A percentile compares a stretch with the other conserved stretches of the same genome.
phyloP scores from a whole-genome alignment of 1,140 invertebrate genomes.

The Agrilus planipennis region DNA sequence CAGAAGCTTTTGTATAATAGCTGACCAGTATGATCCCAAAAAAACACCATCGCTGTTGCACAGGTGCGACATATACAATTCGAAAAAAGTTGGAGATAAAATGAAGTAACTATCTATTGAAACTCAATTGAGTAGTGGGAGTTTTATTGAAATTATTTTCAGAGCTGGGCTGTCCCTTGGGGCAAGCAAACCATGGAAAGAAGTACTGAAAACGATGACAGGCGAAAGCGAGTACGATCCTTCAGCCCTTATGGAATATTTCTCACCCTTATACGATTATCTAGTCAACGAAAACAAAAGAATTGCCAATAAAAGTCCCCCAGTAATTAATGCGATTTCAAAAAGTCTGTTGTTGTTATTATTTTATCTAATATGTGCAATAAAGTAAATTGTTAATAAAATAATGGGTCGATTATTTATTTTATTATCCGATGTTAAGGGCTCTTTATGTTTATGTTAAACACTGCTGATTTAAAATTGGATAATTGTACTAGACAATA shows the following conservation, averaged over 20 bases:
- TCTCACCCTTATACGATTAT: conserved; percentile 31
- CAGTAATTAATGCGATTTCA: too few relatives aligned
- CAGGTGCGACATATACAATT: conserved; percentile 45
- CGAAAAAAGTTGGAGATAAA: not conserved
- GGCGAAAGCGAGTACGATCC: conserved; percentile 41
- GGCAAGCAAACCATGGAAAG: conserved; percentile 48
- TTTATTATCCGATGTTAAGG: too few relatives aligned
- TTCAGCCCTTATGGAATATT: conserved; percentile 37
- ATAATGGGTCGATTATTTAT: too few relatives aligned
- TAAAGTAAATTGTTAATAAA: too few relatives aligned
- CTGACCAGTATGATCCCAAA: conserved; percentile 39
- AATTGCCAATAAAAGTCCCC: too few relatives aligned
- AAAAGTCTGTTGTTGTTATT: too few relatives aligned
- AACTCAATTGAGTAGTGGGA: too few relatives aligned
- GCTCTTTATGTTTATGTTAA: too few relatives aligned
- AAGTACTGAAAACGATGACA: conserved; percentile 46
- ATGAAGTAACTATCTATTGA: conserved; percentile 5
- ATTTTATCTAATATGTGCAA: too few relatives aligned
- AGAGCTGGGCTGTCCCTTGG: conserved; percentile 48
- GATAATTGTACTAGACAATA: too few relatives aligned
- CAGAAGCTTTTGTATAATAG: conserved; percentile 43
- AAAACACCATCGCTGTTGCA: conserved; percentile 35
- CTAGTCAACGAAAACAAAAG: conserved; percentile 30
- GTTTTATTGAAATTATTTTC: too few relatives aligned
- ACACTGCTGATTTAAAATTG: too few relatives aligned